A percentile compares a stretch with the other conserved stretches of the same genome.
Evolutionary conservation across 2,113 vertebrate species (phyloP).

Genomic region (Trematocara macrostoma): DNA sequence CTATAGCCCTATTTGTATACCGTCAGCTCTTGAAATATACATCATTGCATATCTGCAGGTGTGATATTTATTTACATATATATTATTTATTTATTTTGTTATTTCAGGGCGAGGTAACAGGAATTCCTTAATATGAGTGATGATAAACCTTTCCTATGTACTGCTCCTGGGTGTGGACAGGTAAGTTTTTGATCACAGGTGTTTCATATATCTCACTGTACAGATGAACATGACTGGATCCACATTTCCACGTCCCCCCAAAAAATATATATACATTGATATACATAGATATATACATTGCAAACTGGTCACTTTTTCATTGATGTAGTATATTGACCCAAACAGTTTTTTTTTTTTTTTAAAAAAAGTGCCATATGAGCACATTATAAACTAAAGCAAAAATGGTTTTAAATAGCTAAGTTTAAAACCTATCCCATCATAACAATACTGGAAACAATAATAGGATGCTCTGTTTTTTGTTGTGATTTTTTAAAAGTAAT

Average conservation of each 20-base stretch:
- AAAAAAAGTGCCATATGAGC: not conserved
- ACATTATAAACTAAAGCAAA: not conserved
- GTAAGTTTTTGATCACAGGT: conserved; percentile 58
- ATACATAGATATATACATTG: not conserved
- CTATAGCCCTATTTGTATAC: not conserved
- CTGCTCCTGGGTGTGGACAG: conserved; percentile 98
- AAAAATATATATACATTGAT: not conserved
- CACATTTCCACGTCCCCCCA: not conserved
- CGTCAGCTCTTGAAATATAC: not conserved
- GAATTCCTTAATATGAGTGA: conserved; percentile 99
- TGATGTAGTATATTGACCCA: not conserved
- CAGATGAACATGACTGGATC: not conserved
- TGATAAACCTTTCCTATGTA: conserved; percentile 99
- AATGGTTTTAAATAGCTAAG: not conserved
- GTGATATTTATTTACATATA: not conserved
- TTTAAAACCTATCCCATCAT: not conserved
- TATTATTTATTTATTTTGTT: not conserved
- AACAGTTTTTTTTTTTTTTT: not conserved
- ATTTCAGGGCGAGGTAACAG: conserved; percentile 80
- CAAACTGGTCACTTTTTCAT: not conserved
- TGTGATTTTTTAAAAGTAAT: not conserved
- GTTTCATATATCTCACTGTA: not conserved
- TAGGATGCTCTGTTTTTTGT: not conserved
- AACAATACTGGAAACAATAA: not conserved
- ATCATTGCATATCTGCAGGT: not conserved